These are phyloP conservation scores for Allolobophora icterica DNA, from an alignment of 2,888 invertebrate species.

Conservation along the genomic window DNA sequence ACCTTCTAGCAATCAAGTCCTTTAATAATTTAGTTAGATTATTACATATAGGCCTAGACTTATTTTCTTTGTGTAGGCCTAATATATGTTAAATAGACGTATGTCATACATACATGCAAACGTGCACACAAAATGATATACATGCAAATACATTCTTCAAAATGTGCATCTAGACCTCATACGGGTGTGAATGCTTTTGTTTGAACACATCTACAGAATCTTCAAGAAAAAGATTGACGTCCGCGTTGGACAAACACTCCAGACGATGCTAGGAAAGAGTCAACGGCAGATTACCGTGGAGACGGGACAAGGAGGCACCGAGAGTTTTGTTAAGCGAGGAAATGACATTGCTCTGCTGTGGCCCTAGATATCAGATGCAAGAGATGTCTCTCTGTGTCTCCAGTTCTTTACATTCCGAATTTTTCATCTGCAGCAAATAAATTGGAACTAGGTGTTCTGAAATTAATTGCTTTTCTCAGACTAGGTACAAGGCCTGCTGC, in stretches of 20 bases:
- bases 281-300: background rate
- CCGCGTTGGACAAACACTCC: background rate
- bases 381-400: background rate
- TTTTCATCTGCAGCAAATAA: background rate
- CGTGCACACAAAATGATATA: no score
- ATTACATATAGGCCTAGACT: no score
- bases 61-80: no score
- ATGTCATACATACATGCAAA: no score
- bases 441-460: background rate
- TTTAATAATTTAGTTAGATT: no score
- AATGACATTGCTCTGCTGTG: background rate
- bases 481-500: background rate
- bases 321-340: background rate
- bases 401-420: background rate
- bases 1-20: no score
- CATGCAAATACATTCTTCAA: background rate
- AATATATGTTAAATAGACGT: no score
- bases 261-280: background rate
- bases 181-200: background rate
- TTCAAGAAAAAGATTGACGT: constrained; percentile 24
- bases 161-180: background rate
- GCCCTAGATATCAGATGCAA: background rate
- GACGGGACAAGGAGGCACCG: background rate
- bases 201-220: background rate
- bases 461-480: background rate